Evolutionary conservation across 2,888 invertebrate species (phyloP), one percentile per base, ranked within the genome.

Genomic region (Byasa hedistus): DNA sequence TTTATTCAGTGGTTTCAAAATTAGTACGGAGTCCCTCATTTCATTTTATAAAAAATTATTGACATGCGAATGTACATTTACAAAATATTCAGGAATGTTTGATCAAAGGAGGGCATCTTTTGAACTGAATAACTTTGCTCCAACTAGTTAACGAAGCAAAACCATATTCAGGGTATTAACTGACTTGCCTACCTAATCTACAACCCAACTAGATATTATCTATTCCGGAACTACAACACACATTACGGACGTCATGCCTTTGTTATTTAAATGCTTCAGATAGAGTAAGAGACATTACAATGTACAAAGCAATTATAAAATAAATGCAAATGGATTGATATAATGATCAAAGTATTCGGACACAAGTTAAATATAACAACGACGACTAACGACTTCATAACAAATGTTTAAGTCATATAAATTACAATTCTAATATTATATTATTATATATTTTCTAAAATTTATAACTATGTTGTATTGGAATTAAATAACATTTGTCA

Each of bases 161-260:
- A 52, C 52, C 52, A 21, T 52, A 52, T 52, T 52, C 52, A 52
- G 52, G 21, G 21, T 21, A 52, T 52, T 52, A 52, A 52, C 21
- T 52, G 52, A 52, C 52, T 52, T 19, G 44, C 52, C 52, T 21
- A 52, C 52, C 22, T 52, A 52, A 52, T 52, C 52, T 21, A 21
- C 52, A 52, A 52, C 21, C 21, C 52, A 48, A 48, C 15, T 21
- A 22, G 52, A 52, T 52, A 52, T 19, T 21, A 52, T 52, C 21
- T 8, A 21, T 21, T 52, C 44, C 12, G 44, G 44, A 44, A 44
- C 44, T 44, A 44, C 44, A 44, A 44, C 44, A 44, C 17, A 19
- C 44, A 44, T 44, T 44, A 44, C 44, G 44, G 44, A 44, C 15
- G 44, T 44, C 44, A 44, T 44, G 44, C 44, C 44, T 44, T 44